phyloP scores from a whole-genome alignment of 2,797 vertebrate genomes.

The Botia almorhae region DNA sequence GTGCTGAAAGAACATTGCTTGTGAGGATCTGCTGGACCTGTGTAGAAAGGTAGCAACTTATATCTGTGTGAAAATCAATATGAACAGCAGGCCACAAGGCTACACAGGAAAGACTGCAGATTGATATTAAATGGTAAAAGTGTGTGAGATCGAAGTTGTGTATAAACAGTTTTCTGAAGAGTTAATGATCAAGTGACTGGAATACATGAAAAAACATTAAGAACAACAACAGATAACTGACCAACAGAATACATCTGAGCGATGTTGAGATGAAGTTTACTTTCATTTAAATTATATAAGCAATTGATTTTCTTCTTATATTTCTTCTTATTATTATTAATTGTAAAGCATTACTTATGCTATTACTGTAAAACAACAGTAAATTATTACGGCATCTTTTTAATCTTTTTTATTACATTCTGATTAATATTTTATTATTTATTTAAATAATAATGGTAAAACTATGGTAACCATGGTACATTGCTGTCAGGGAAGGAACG shows the following conservation, averaged over 20 bases:
- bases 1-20: background rate
- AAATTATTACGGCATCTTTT: no score
- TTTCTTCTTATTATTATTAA: no score
- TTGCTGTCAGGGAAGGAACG: no score
- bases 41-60: slow-evolving; percentile 36
- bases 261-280: background rate
- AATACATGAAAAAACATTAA: slow-evolving; percentile 50
- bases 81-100: slow-evolving; percentile 6
- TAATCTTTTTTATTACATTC: no score
- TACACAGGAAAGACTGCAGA: background rate
- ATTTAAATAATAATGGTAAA: background rate
- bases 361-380: no score
- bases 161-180: slow-evolving; percentile 44
- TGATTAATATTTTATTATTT: background rate
- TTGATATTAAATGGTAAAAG: slow-evolving; percentile 22
- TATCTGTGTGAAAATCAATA: slow-evolving; percentile 34
- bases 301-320: no score
- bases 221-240: slow-evolving; percentile 11
- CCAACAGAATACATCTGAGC: slow-evolving; percentile 8
- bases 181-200: background rate
- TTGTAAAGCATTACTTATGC: no score
- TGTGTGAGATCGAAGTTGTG: background rate
- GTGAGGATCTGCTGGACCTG: background rate
- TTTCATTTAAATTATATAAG: no score
- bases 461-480: background rate